These are phyloP conservation scores for Cryptotis parvus DNA, from an alignment of 2,113 vertebrate species.

Conservation along the genomic window DNA sequence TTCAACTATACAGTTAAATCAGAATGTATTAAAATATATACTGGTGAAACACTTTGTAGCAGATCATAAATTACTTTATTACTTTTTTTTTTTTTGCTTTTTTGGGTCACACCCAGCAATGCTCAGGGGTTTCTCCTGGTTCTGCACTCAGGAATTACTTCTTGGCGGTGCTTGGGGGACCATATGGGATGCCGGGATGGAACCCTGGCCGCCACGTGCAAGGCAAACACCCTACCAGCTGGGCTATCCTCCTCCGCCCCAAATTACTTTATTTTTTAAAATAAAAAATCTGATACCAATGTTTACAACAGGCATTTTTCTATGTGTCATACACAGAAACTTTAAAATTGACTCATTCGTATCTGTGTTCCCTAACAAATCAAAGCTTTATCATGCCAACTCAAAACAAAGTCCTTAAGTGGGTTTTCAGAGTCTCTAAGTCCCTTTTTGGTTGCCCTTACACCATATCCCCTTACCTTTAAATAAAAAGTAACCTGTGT, in stretches of 20 bases:
- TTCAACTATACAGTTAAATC: constrained; percentile 42
- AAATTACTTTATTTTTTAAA: constrained; percentile 37
- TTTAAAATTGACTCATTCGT: constrained; percentile 2
- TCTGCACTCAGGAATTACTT: no score
- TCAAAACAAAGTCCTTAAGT: constrained; percentile 28
- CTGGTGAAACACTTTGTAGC: not conserved
- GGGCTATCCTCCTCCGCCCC: no score
- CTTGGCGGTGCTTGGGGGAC: no score
- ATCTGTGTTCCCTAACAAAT: constrained; percentile 22
- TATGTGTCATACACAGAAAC: not conserved
- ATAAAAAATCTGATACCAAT: not conserved
- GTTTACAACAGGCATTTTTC: constrained; percentile 36
- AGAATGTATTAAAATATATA: constrained; percentile 53
- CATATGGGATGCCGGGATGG: no score
- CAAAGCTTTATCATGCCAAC: not conserved
- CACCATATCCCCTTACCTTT: not conserved
- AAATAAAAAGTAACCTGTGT: not conserved
- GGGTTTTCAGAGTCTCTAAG: not conserved
- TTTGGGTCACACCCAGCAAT: no score
- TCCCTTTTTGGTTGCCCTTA: constrained; percentile 15
- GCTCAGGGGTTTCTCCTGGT: no score
- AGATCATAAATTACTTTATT: constrained; percentile 29
- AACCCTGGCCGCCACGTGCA: no score
- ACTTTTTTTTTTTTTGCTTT: no score
- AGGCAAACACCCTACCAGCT: no score